Conservation (phyloP, 1,140 invertebrate genomes). For the Melitaea cinxia region DNA sequence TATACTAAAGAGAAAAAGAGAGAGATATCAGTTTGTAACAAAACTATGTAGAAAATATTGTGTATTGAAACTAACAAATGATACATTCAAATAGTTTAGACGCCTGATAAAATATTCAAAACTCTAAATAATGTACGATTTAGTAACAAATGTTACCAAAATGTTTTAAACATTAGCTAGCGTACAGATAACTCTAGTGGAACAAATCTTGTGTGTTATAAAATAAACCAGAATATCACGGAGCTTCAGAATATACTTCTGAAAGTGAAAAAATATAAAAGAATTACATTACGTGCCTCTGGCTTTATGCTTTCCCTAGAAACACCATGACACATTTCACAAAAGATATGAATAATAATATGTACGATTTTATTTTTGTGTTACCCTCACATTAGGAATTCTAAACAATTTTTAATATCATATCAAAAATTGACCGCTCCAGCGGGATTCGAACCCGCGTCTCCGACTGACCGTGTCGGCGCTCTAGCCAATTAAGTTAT, state of each 20-base stretch:
- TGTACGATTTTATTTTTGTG: too few species aligned
- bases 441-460: too few species aligned
- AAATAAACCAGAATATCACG: not conserved
- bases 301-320: constrained; percentile 23
- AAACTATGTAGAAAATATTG: not conserved
- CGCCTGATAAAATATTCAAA: not conserved
- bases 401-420: too few species aligned
- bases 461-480: too few species aligned
- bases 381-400: too few species aligned
- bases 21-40: too few species aligned
- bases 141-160: not conserved
- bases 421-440: too few species aligned
- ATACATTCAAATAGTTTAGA: not conserved
- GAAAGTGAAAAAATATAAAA: constrained; percentile 21
- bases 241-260: constrained; percentile 1
- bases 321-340: constrained; percentile 19
- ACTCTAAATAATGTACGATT: not conserved
- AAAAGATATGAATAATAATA: constrained; percentile 32
- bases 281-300: constrained; percentile 23
- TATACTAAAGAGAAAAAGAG: too few species aligned
- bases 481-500: too few species aligned
- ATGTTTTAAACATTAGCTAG: not conserved
- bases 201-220: not conserved
- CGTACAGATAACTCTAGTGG: not conserved
- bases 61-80: not conserved